phyloP scores from a whole-genome alignment of 2,888 invertebrate genomes.

The Serripes groenlandicus region DNA sequence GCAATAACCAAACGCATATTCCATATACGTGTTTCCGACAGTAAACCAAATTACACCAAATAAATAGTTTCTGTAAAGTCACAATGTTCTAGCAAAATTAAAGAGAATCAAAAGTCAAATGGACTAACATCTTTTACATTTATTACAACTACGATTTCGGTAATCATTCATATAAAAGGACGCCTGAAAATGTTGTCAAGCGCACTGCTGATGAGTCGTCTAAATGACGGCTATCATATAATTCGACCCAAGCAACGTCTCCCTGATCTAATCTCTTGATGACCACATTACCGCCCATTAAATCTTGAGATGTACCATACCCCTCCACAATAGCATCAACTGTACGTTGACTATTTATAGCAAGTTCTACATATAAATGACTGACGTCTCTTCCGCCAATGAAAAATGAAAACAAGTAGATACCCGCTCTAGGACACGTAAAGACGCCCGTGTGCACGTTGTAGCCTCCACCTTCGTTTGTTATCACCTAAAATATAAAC shows the following conservation, averaged over 20 bases:
- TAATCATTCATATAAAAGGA: conserved; percentile 13
- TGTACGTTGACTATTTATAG: neutral
- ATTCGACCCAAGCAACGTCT: conserved; percentile 5
- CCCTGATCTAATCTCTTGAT: neutral
- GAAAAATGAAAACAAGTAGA: conserved; percentile 8
- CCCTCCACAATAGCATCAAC: neutral
- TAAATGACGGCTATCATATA: neutral
- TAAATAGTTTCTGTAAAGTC: too few species aligned
- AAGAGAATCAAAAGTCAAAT: too few species aligned
- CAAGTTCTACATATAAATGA: neutral
- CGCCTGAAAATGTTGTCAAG: conserved; percentile 5
- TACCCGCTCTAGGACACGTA: neutral
- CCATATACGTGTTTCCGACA: too few species aligned
- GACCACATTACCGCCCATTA: neutral
- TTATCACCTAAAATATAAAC: neutral
- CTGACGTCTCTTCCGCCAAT: neutral
- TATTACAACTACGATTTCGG: too few species aligned
- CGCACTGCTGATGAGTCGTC: neutral
- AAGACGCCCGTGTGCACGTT: conserved; percentile 2
- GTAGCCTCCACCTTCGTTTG: neutral
- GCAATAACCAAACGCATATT: too few species aligned
- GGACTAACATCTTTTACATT: too few species aligned
- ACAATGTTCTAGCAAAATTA: too few species aligned
- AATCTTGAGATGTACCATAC: neutral
- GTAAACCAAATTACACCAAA: too few species aligned